A percentile compares a stretch with the other conserved stretches of the same genome.
phyloP scores from a whole-genome alignment of 64 coral and sea anemone genomes.

The Catalaphyllia jardinei region DNA sequence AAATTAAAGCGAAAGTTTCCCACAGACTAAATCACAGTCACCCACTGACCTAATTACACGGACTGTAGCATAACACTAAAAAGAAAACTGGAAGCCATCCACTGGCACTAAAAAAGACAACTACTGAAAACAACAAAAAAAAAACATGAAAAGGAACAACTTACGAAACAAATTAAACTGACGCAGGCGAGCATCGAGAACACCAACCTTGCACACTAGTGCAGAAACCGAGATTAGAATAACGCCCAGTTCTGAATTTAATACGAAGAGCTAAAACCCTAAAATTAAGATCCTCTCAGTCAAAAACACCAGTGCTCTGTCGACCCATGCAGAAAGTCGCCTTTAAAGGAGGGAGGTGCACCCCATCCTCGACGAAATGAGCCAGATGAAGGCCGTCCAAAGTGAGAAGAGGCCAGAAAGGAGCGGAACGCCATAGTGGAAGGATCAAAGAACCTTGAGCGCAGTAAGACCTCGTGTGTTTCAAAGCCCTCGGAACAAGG shows the following conservation, averaged over 20 bases:
- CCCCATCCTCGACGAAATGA: neutral
- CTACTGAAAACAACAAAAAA: too few relatives aligned
- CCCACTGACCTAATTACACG: too few relatives aligned
- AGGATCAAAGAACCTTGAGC: neutral
- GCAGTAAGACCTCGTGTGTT: slow-evolving; percentile 23
- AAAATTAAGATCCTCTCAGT: slow-evolving; percentile 43
- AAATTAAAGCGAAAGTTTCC: too few relatives aligned
- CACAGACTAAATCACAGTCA: too few relatives aligned
- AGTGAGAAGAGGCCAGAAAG: slow-evolving; percentile 17
- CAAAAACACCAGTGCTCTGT: slow-evolving; percentile 48
- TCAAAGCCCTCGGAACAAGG: neutral
- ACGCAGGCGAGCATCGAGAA: too few relatives aligned
- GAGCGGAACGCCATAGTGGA: slow-evolving; percentile 11
- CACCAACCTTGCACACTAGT: neutral
- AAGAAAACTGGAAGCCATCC: too few relatives aligned
- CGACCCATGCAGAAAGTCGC: slow-evolving; percentile 50
- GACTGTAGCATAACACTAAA: too few relatives aligned
- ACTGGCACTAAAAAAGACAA: too few relatives aligned
- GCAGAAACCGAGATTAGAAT: slow-evolving; percentile 37
- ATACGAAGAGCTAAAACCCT: slow-evolving; percentile 42
- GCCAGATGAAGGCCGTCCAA: slow-evolving; percentile 1
- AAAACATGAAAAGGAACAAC: too few relatives aligned
- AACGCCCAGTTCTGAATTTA: slow-evolving; percentile 49
- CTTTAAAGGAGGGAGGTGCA: slow-evolving; percentile 9
- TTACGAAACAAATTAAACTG: too few relatives aligned